Conservation (phyloP, 2,797 vertebrate genomes). For the Atherinosoma microstoma region DNA sequence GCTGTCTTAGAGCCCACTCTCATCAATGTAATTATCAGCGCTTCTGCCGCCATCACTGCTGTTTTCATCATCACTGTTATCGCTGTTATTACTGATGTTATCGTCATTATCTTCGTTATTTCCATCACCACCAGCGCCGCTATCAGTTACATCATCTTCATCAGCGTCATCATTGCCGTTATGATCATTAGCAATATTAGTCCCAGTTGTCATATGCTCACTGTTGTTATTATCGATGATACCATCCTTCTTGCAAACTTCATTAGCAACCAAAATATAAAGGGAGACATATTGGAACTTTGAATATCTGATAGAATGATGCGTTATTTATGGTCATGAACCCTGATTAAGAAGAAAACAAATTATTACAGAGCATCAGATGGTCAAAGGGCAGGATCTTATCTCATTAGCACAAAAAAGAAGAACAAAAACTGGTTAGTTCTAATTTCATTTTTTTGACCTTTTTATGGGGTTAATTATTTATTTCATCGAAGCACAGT, state of each 20-base stretch:
- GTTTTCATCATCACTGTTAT: slow-evolving; percentile 66
- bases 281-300: slow-evolving; percentile 45
- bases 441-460: slow-evolving; percentile 79
- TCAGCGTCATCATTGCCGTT: slow-evolving; percentile 35
- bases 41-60: slow-evolving; percentile 51
- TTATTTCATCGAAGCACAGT: slow-evolving; percentile 77
- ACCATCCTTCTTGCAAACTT: slow-evolving; percentile 51
- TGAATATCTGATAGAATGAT: slow-evolving; percentile 63
- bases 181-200: slow-evolving; percentile 68
- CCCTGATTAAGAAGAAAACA: slow-evolving; percentile 62
- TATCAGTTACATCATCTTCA: slow-evolving; percentile 54
- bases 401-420: slow-evolving; percentile 57
- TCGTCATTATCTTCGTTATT: slow-evolving; percentile 59
- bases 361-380: slow-evolving; percentile 52
- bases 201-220: slow-evolving; percentile 46
- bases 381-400: slow-evolving; percentile 62
- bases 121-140: slow-evolving; percentile 20
- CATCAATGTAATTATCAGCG: slow-evolving; percentile 72
- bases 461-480: slow-evolving; percentile 83
- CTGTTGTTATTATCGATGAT: slow-evolving; percentile 57
- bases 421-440: slow-evolving; percentile 57
- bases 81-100: slow-evolving; percentile 60
- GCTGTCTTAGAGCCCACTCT: slow-evolving; percentile 56
- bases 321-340: slow-evolving; percentile 55
- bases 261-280: slow-evolving; percentile 51